A percentile compares a stretch with the other conserved stretches of the same genome.
Conservation (phyloP, 2,113 vertebrate genomes). For the Cyanoramphus novaezelandiae region DNA sequence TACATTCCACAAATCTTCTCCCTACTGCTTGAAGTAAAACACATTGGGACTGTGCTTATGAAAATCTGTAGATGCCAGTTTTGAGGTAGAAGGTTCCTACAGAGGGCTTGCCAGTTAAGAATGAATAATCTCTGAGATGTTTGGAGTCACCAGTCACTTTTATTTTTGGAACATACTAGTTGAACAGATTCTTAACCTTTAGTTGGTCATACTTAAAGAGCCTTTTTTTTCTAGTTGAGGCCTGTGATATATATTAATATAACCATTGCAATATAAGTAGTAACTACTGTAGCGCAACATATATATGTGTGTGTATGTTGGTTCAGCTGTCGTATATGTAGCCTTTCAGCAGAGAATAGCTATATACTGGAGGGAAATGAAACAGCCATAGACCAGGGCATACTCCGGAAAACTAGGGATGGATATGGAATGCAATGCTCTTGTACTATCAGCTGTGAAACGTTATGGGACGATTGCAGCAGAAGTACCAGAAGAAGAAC, state of each 20-base stretch:
- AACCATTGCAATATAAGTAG: not conserved
- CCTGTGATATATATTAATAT: not conserved
- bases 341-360: not conserved
- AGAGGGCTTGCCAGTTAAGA: not conserved
- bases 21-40: not conserved
- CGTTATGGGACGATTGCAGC: not conserved
- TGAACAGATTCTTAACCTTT: not conserved
- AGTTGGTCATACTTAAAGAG: not conserved
- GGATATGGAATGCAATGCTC: not conserved
- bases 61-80: not conserved
- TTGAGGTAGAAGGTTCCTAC: not conserved
- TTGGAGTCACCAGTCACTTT: not conserved
- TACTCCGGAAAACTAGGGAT: not conserved
- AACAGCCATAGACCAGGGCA: rapidly evolving
- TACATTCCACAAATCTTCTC: not conserved
- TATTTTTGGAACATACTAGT: not conserved
- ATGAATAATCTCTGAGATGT: not conserved
- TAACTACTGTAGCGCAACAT: not conserved
- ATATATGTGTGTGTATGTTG: not conserved
- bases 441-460: not conserved
- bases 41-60: not conserved
- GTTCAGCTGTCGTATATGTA: rapidly evolving
- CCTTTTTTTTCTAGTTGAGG: not conserved
- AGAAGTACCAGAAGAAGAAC: not conserved
- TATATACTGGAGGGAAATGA: not conserved